phyloP scores from a whole-genome alignment of 2,888 invertebrate genomes.

The Amiota mariae region DNA sequence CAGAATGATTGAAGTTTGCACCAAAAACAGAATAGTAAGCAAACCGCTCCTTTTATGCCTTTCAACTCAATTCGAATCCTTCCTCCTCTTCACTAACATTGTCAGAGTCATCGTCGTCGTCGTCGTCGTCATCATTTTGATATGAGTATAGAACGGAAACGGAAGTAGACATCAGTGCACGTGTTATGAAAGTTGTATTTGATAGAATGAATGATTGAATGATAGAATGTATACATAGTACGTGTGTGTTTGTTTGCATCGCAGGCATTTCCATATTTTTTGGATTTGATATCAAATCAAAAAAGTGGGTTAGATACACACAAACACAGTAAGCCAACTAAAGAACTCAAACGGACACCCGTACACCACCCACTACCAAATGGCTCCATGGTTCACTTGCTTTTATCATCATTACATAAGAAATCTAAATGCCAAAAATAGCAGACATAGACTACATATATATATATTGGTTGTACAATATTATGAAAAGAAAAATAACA shows the following conservation, averaged over 20 bases:
- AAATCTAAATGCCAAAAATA: conserved; percentile 58
- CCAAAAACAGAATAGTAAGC: background rate
- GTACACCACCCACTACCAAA: too few species aligned
- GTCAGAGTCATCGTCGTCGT: background rate
- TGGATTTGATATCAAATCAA: conserved; percentile 22
- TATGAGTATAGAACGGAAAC: conserved; percentile 45
- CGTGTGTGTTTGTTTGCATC: background rate
- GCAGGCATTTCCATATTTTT: conserved; percentile 31
- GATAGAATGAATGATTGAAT: background rate
- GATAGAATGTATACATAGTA: background rate
- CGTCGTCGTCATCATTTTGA: background rate
- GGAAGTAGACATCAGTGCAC: conserved; percentile 51
- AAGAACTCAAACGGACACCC: too few species aligned
- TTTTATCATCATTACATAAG: conserved; percentile 52
- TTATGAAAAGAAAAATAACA: background rate
- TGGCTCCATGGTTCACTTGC: conserved; percentile 41
- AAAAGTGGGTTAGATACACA: conserved; percentile 18
- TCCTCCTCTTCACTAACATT: background rate
- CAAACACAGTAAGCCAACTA: background rate
- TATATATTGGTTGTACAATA: background rate
- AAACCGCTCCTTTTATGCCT: background rate
- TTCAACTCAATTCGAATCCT: too few species aligned
- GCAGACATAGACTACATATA: conserved; percentile 25
- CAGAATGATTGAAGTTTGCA: background rate
- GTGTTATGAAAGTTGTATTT: conserved; percentile 25